Evolutionary conservation across 2,888 invertebrate species (phyloP), one percentile per base, ranked within the genome.

Genomic region (Gasteruption jaculator): DNA sequence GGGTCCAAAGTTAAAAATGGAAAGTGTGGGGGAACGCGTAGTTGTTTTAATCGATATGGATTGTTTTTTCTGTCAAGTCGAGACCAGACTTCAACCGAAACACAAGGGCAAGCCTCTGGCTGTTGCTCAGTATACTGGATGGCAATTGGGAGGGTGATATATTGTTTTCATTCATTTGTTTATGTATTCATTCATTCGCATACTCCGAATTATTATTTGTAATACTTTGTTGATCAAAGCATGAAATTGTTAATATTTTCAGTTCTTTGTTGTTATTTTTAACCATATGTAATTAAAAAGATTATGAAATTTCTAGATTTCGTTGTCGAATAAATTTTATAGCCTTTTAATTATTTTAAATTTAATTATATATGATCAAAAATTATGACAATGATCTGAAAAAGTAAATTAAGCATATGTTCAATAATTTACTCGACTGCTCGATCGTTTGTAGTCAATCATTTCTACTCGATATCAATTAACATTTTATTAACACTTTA

Each of bases 51-150:
- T 99, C 35, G 97, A 99, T 68, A 97, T 99, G 97, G 97, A 99
- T 71, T 96, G 96, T 73, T 99, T 99, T 73, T 99, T 94, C 71
- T 97, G 96, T 59, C 97, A 97, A 80, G 97, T 99, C 2, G 97
- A 99, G 73, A 90, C 91, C 62, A 85, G 91, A 66, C 73, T 90
- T n/a, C 78, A 89, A 63, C 92, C 95, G 0, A 74, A 78, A 44
- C 74, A 90, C 49, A 77, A 77, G 68, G 94, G 91, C 34, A 86
- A 90, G 73, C 97, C 97, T 1, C 81, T 95, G 46, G 96, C 92
- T 38, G 97, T 99, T 4, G 94, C 95, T 0, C 97, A 97, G 68
- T 95, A 96, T 63, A 95, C 92, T 67, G 81, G 84, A 2, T 95
- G 90, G 86, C 82, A 83, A 70, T 91, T 91, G 24, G 95, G 95